Evolutionary conservation across 2,797 vertebrate genomes (phyloP).

Genomic region (Cuculus canorus): DNA sequence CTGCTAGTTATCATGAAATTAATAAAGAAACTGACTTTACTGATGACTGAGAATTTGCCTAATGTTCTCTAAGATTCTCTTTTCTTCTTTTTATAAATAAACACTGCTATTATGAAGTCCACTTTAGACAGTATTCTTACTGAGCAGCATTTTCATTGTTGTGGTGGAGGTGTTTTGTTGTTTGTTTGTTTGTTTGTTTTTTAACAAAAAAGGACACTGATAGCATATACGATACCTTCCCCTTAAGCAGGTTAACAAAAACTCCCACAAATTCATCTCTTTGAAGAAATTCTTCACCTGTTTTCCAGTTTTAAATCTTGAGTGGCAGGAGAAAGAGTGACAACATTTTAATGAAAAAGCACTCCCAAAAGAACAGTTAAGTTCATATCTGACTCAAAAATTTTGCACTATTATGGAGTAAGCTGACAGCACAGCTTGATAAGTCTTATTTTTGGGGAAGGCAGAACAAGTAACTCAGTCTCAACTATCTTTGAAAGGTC

Average conservation of each 20-base stretch:
- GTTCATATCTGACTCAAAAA: not conserved
- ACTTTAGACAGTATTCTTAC: not conserved
- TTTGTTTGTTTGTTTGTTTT: not conserved
- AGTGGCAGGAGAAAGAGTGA: not conserved
- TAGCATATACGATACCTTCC: not conserved
- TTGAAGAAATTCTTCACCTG: not conserved
- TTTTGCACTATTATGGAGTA: not conserved
- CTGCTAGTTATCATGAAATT: not conserved
- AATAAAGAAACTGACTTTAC: not conserved
- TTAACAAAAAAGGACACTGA: not conserved
- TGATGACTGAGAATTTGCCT: not conserved
- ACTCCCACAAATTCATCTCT: not conserved
- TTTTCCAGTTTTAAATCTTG: conserved; percentile 3
- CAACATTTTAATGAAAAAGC: not conserved
- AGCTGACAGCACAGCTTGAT: not conserved
- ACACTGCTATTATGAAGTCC: not conserved
- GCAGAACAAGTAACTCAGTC: not conserved
- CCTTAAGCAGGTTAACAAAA: not conserved
- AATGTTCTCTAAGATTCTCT: not conserved
- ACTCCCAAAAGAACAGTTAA: not conserved
- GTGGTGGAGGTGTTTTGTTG: too few species aligned
- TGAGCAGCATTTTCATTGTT: not conserved
- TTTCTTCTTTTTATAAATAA: not conserved
- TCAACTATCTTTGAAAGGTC: conserved; percentile 15
- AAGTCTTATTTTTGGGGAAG: not conserved